Evolutionary conservation across 2,888 invertebrate species (phyloP), one percentile per base, ranked within the genome.

Genomic region (Azorinus chamasolen): DNA sequence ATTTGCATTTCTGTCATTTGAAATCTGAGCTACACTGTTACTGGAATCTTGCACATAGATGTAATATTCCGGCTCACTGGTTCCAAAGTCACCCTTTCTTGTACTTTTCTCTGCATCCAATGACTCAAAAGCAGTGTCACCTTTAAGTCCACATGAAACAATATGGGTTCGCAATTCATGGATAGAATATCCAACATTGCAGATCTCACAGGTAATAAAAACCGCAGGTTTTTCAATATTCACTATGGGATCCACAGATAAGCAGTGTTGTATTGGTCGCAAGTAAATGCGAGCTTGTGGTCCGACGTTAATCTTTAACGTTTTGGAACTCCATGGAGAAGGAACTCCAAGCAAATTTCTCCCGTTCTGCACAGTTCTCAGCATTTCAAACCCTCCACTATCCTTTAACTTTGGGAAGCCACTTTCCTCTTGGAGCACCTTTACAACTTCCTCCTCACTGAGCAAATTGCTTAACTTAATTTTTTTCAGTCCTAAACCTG

Each of bases 321-420:
- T 48, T 37, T 68, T 68, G 14, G 64, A 41, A 5, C 32, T 45
- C 68, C 72, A 72, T 45, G 10, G 20, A 27, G 57, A 59, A 27
- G 61, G 43, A 14, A 72, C 53, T 2, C 57, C 16, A 20, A 24
- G 18, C 5, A 77, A 37, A 20, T 45, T 27, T 45, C 64, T 66
- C 27, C 72, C 25, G 39, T 77, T 77, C 32, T 39, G 45, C 14
- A 37, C 25, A 18, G 53, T 58, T 48, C 72, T 63, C 18, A 77
- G 22, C 27, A 71, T n/a, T 63, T 77, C 68, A 71, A 77, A 62
- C 10, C 71, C 71, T 12, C 63, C 68, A 48, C 51, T 43, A 16
- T 53, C 32, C n/a, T n/a, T 48, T 22, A 72, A 25, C 37, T 65
- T 53, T 22, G 58, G 62, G 45, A 64, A 71, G 22, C 51, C 64